Percentiles rank a stretch among this genome's conserved stretches.
Conservation (phyloP, 2,113 vertebrate genomes). For the Illadopsis cleaveri region DNA sequence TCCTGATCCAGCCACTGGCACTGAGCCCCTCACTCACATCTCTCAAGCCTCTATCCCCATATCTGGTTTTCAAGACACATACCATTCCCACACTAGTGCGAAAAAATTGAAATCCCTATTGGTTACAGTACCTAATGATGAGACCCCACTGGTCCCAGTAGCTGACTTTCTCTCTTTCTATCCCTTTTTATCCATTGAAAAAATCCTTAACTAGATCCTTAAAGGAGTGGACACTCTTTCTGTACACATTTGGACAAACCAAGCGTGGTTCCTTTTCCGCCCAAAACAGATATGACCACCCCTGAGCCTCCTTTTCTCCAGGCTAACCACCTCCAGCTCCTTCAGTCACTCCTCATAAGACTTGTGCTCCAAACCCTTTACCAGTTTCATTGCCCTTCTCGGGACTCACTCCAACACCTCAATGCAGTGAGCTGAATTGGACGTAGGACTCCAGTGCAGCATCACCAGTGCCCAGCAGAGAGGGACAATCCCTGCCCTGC, state of each 20-base stretch:
- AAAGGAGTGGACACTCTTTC: background rate
- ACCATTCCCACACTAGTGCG: accelerated
- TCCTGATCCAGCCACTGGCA: background rate
- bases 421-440: background rate
- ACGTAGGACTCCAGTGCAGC: background rate
- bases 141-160: background rate
- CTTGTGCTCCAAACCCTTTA: background rate
- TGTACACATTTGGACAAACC: background rate
- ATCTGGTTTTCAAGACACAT: background rate
- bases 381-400: background rate
- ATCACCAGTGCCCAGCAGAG: background rate
- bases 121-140: background rate
- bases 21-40: background rate
- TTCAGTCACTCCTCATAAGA: background rate
- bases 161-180: background rate
- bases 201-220: background rate
- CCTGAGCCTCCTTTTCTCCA: background rate
- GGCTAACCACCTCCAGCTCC: background rate
- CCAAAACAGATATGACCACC: background rate
- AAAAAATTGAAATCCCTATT: background rate
- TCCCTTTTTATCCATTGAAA: background rate
- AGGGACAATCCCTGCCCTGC: background rate
- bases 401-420: background rate
- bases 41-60: background rate
- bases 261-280: background rate